Conservation (phyloP, 2,113 vertebrate genomes). For the Macheiramphus alcinus region DNA sequence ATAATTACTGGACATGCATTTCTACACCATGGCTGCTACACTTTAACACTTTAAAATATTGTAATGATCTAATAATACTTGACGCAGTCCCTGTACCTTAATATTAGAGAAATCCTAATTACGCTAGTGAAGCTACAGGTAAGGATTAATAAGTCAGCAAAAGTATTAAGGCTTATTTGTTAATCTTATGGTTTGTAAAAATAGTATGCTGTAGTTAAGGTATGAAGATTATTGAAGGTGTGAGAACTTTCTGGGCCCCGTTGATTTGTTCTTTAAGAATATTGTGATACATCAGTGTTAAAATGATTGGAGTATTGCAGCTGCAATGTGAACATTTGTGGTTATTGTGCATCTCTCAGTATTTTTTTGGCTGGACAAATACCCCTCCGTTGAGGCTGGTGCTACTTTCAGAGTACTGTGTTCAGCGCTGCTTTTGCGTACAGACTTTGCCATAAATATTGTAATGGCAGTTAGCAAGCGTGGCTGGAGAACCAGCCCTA, state of each 20-base stretch:
- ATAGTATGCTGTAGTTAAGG: background rate
- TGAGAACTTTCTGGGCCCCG: background rate
- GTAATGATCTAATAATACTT: constrained; percentile 25
- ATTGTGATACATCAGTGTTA: background rate
- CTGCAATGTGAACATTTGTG: background rate
- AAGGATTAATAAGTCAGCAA: background rate
- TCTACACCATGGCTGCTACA: background rate
- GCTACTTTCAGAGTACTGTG: background rate
- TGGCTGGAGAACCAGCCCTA: background rate
- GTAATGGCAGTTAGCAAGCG: background rate
- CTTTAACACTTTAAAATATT: background rate
- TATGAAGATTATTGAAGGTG: background rate
- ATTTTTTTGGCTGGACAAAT: background rate
- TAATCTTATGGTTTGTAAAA: constrained; percentile 15
- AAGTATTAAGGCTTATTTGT: constrained; percentile 8
- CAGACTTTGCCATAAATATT: background rate
- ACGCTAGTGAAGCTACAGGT: constrained; percentile 5
- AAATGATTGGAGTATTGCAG: background rate
- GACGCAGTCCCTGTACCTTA: background rate
- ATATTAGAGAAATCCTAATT: constrained; percentile 26
- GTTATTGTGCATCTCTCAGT: background rate
- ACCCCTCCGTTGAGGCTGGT: background rate
- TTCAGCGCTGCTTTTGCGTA: background rate
- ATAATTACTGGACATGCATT: background rate
- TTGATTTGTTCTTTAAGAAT: background rate